Conservation (phyloP, 2,797 vertebrate species). For the Steatocranus sp. region DNA sequence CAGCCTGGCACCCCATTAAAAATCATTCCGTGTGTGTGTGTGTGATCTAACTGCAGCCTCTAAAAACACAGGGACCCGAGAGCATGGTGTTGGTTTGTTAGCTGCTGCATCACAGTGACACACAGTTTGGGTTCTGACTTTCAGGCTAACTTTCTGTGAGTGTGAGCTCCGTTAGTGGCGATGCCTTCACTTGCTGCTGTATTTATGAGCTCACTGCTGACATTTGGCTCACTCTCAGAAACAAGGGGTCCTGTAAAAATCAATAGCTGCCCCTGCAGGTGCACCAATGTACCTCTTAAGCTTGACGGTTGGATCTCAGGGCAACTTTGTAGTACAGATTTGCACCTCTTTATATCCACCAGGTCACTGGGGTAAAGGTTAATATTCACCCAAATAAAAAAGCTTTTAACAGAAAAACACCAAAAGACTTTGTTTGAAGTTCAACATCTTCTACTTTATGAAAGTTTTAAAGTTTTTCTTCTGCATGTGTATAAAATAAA, state of each 20-base stretch:
- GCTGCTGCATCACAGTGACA: not conserved
- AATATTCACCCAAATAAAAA: not conserved
- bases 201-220: not conserved
- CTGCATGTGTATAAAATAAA: not conserved
- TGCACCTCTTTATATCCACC: not conserved
- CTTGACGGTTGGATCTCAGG: not conserved
- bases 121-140: not conserved
- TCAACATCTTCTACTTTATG: not conserved
- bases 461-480: not conserved
- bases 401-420: not conserved
- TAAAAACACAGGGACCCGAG: not conserved
- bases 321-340: not conserved
- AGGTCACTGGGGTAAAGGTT: not conserved
- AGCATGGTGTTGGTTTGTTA: not conserved
- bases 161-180: not conserved
- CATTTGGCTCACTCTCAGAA: not conserved
- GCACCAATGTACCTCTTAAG: not conserved
- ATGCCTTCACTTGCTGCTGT: not conserved
- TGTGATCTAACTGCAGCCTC: not conserved
- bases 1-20: constrained; percentile 26
- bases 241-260: not conserved
- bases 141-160: not conserved
- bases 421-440: not conserved
- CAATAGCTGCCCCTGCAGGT: not conserved
- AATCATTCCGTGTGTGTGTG: not conserved